Base-by-base conservation (phyloP, 2,888 invertebrate species). In the Agrochola lota region DNA sequence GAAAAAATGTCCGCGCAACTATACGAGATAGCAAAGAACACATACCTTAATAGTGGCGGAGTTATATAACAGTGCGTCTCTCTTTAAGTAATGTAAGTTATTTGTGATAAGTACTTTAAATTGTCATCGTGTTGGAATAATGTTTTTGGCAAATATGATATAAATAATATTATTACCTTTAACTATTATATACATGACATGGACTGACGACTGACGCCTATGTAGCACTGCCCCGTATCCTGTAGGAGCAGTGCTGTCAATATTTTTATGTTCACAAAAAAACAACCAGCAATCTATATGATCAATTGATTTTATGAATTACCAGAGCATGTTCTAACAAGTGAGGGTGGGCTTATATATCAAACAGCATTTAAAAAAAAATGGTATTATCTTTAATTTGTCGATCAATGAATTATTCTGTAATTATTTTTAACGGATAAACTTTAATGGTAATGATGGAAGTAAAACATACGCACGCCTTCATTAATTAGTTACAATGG, bases 1-100 rank as follows among this genome's bases (percentile, higher is more conserved):
- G 97, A 96, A 49, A 95, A 94, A 82, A 97, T 97, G 96, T 94
- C 96, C 23, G 89, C 93, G 55, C 96, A 96, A 83, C 92, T 97
- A 12, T 92, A 93, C 87, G 91, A 95, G 91, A 95, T 96, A 81
- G 97, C 97, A 20, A 96, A 95, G 88, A 94, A 95, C 86, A 96
- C 96, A 77, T 97, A 93, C 87, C 87, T 96, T 57, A 93, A 91
- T 85, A 95, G 90, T 83, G 95, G 95, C 59, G 96, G 95, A 77
- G 90, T 94, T 30, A 91, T 95, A 91, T 94, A 95, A 87, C 94
- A 94, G 88, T 81, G 71, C 20, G 71, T 74, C 77, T 83, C 71
- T 71, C 23, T 63, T 43, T 78, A 78, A 71, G 70, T 86, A 81
- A 81, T 73, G n/a, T 85, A 74, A 83, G 77, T 77, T 78, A 80